Percentiles rank a stretch among this genome's conserved stretches.
These are phyloP conservation scores for Phytoseiulus persimilis DNA, from an alignment of 2,888 invertebrate genomes.

Conservation along the genomic window DNA sequence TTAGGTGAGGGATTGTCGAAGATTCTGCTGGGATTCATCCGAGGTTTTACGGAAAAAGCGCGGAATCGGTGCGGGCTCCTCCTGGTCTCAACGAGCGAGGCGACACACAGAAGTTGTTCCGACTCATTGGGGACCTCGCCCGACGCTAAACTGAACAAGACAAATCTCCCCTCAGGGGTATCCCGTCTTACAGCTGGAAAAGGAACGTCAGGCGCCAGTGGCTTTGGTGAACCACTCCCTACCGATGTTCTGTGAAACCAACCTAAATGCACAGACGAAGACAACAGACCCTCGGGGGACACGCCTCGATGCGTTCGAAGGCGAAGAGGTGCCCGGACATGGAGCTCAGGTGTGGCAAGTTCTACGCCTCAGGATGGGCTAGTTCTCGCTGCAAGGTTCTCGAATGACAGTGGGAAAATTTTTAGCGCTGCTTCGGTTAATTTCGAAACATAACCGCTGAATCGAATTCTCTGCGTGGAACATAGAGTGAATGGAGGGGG, in stretches of 20 bases:
- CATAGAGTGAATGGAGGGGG: no score
- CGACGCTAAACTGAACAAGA: background rate
- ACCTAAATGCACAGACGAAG: background rate
- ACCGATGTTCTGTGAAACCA: background rate
- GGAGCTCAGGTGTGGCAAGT: background rate
- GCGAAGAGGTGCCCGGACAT: background rate
- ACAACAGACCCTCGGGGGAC: background rate
- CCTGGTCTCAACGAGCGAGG: background rate
- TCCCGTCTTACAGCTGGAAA: background rate
- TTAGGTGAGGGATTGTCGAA: no score
- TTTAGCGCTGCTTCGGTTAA: no score
- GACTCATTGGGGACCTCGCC: background rate
- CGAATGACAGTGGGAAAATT: no score
- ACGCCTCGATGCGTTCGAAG: background rate
- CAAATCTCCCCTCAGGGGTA: background rate
- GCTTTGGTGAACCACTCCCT: background rate
- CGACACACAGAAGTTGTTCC: background rate
- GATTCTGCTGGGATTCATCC: background rate
- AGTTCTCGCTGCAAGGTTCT: no score
- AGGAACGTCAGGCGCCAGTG: background rate
- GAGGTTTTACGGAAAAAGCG: background rate
- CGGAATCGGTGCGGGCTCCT: background rate
- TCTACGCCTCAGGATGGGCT: no score
- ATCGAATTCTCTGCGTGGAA: no score
- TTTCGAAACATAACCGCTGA: no score